A percentile compares a stretch with the other conserved stretches of the same genome.
Conservation (phyloP, 2,113 vertebrate genomes). For the Ochotona princeps region DNA sequence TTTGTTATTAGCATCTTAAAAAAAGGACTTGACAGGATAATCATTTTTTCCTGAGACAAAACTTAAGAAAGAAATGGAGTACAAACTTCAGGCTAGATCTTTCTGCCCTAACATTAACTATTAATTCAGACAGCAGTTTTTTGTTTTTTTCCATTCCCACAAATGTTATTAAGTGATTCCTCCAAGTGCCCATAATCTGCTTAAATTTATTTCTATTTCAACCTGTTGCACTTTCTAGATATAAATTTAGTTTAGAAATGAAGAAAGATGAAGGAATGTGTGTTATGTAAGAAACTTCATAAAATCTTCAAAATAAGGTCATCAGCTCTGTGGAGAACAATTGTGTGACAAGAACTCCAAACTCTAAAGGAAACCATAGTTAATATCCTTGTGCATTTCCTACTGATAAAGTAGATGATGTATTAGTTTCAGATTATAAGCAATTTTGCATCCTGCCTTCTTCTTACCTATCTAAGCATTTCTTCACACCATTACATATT, state of each 20-base stretch:
- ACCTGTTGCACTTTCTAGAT: background rate
- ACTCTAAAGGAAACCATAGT: background rate
- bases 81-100: background rate
- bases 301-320: background rate
- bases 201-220: background rate
- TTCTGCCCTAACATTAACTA: background rate
- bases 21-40: background rate
- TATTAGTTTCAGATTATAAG: conserved; percentile 24
- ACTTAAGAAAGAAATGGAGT: background rate
- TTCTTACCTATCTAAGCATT: conserved; percentile 41
- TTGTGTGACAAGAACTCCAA: background rate
- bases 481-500: conserved; percentile 50
- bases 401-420: conserved; percentile 27
- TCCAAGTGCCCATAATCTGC: background rate
- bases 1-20: background rate
- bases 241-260: background rate
- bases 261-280: background rate
- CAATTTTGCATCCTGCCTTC: background rate
- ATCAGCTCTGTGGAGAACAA: background rate
- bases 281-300: background rate
- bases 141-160: background rate
- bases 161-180: conserved; percentile 20
- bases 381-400: background rate
- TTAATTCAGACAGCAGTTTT: too few species aligned
- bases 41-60: background rate